Percentiles rank a stretch among this genome's conserved stretches.
Conservation (phyloP, 2,113 vertebrate species). For the Dasyornis broadbenti region DNA sequence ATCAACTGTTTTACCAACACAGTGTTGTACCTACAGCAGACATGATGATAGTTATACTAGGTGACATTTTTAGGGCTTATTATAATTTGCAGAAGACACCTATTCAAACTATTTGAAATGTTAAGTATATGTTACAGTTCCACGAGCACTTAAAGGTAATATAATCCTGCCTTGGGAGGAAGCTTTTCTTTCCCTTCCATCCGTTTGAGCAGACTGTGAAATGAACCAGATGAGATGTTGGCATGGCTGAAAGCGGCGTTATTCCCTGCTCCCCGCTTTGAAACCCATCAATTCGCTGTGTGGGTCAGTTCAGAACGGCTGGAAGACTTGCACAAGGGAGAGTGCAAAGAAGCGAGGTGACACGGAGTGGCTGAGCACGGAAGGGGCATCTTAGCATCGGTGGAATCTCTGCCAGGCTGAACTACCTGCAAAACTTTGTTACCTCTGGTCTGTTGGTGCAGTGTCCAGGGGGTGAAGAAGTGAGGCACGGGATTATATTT, state of each 20-base stretch:
- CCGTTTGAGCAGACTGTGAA: background rate
- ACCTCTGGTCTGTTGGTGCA: background rate
- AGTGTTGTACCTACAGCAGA: background rate
- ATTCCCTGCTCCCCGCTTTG: background rate
- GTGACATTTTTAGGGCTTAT: conserved; percentile 12
- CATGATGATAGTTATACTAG: background rate
- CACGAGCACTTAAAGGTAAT: conserved; percentile 30
- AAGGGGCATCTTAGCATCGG: background rate
- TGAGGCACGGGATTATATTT: background rate
- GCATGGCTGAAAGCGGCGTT: background rate
- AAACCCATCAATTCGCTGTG: fast-evolving
- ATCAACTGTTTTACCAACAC: background rate
- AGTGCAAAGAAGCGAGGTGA: background rate
- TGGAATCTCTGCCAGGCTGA: background rate
- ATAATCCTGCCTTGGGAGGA: conserved; percentile 19
- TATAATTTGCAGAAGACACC: conserved; percentile 47
- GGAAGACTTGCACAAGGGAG: background rate
- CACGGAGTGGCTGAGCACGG: background rate
- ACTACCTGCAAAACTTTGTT: background rate
- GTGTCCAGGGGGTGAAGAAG: background rate
- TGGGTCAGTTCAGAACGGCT: background rate
- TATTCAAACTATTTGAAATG: conserved; percentile 51
- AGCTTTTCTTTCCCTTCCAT: conserved; percentile 3
- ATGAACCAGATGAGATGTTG: background rate
- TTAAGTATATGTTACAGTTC: conserved; percentile 40